Evolutionary conservation across 2,113 vertebrate genomes (phyloP), one percentile per base, ranked within the genome.

Genomic region (Muscicapa adusta): DNA sequence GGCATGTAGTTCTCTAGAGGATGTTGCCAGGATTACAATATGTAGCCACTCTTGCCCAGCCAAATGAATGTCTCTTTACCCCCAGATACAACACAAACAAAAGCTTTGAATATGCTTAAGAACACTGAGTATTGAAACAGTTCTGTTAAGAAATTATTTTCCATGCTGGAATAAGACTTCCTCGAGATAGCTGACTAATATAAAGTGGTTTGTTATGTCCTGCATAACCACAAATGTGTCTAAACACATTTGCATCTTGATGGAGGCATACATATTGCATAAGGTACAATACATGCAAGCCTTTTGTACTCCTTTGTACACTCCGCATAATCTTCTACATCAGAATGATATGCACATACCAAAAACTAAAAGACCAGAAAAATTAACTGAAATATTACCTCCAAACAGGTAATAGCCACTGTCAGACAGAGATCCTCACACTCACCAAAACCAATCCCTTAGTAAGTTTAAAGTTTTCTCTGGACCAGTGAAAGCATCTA

Each of bases 151-250:
- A 62, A 92, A 76, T 58, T 50, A 6, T 24, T 42, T 58, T 80
- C 71, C 45, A 42, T 34, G 36, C 16, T 56, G 19, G 18, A 48
- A 3, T 34, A 80, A 72, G 36, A 45, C 12, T 42, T 92, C 7
- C 67, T 48, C 65, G 19, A 73, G 54, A 8, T 50, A 60, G 14
- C 9, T 75, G 47, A 17, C 25, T 71, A 63, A 57, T 20, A 51
- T 2, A 53, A 75, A 56, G 10, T 34, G 5, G 19, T 77, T 87
- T 81, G 10, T 29, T 48, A 51, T 3, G 6, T 31, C 11, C 33
- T 53, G 11, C 1, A 0, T 14, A 28, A 19, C 12, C 28, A 62
- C n/a, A n/a, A n/a, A n/a, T 10, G 23, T 4, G 1, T 40, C 40
- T 61, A 45, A 43, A 70, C 13, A 36, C 5, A 26, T 45, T 43